These are phyloP conservation scores for Hecatera dysodea DNA, from an alignment of 2,888 invertebrate species.

Conservation along the genomic window DNA sequence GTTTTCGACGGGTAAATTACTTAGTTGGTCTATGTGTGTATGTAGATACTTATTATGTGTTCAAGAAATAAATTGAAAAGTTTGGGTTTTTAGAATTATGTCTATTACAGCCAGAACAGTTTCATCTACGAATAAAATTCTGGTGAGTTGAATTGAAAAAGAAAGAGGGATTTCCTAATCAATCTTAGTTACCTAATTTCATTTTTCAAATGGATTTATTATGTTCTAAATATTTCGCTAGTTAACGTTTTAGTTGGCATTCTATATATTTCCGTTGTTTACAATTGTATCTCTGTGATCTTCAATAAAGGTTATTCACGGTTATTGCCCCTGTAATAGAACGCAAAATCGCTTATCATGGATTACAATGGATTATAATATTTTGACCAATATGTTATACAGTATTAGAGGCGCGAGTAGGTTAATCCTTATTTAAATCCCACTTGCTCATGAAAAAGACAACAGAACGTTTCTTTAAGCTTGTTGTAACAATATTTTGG, in stretches of 20 bases:
- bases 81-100: conserved; percentile 10
- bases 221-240: neutral
- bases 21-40: neutral
- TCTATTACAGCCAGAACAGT: conserved; percentile 8
- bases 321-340: conserved; percentile 42
- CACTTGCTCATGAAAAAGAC: conserved; percentile 14
- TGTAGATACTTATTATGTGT: neutral
- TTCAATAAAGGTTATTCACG: conserved; percentile 48
- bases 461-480: neutral
- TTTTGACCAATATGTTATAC: conserved; percentile 25
- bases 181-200: neutral
- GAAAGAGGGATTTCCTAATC: neutral
- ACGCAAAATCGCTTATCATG: conserved; percentile 29
- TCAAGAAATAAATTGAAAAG: conserved; percentile 12
- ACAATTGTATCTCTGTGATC: conserved; percentile 30
- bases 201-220: neutral
- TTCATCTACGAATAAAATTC: neutral
- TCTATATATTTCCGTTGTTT: neutral
- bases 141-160: neutral
- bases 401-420: conserved; percentile 7
- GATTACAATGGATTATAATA: conserved; percentile 41
- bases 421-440: conserved; percentile 29
- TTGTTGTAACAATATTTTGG: neutral
- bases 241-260: neutral
- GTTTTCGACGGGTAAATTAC: conserved; percentile 26